Evolutionary conservation across 2,113 vertebrate species (phyloP), one percentile per base, ranked within the genome.

Genomic region (Larimichthys crocea): DNA sequence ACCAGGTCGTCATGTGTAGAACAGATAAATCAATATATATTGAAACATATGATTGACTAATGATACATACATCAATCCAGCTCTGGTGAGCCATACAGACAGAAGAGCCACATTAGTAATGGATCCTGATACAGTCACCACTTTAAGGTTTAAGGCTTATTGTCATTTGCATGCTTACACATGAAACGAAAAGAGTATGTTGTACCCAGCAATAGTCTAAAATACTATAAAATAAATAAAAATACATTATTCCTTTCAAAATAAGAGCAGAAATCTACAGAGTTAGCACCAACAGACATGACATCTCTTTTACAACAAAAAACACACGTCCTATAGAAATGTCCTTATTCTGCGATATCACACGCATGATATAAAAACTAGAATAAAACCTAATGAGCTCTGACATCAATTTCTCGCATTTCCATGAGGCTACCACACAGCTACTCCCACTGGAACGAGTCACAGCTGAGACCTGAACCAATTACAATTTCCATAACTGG

Each of bases 381-480:
- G 68, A 78, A 59, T 64, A 44, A 77, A 74, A 73, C 20, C 29
- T 74, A 66, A 66, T 79, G 55, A 55, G 44, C 60, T 77, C 22
- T 62, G 80, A 86, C 77, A 84, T 75, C 57, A 80, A 69, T 88
- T 83, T 60, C 63, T 69, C 48, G 68, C 53, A 75, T 72, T 82
- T 88, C 40, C 56, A 79, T 67, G 73, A 20, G 46, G 59, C 44
- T 6, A 19, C 63, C 65, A 83, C 61, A 72, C 59, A 82, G 2
- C 75, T 59, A 53, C 42, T 85, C 83, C 76, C 70, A 74, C 17
- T 42, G 53, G 80, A 72, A 15, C n/a, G 0, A 70, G 52, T 79
- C 83, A 84, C 88, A 87, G 71, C 80, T 62, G 86, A 89, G 82
- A 79, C 72, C 57, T 88, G 87, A 88, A 82, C 85, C 80, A 89